A percentile compares a stretch with the other conserved stretches of the same genome.
Evolutionary conservation across 2,888 invertebrate genomes (phyloP).

Genomic region (Pollenia labialis): DNA sequence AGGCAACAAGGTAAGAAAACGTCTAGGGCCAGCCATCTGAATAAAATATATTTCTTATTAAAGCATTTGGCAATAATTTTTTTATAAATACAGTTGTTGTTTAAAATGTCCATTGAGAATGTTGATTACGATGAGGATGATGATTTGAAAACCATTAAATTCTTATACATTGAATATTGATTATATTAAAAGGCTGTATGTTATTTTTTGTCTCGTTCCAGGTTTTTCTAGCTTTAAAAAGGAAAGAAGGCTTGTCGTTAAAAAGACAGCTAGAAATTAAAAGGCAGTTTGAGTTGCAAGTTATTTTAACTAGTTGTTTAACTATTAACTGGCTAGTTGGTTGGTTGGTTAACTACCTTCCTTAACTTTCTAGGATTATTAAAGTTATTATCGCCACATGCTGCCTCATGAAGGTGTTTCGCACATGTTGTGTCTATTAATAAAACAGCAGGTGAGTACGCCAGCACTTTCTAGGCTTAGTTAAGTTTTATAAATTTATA

Average conservation of each 20-base stretch:
- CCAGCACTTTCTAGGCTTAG: slow-evolving; percentile 52
- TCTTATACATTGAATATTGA: slow-evolving; percentile 55
- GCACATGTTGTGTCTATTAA: slow-evolving; percentile 75
- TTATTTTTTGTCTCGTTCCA: slow-evolving; percentile 21
- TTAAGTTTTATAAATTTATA: background rate
- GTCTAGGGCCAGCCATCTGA: no score
- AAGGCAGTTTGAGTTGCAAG: slow-evolving; percentile 38
- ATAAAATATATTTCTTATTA: background rate
- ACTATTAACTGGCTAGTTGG: slow-evolving; percentile 7
- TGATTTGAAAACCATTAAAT: slow-evolving; percentile 74
- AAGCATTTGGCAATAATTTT: slow-evolving; percentile 33
- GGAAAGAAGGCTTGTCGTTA: slow-evolving; percentile 25
- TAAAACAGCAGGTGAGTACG: slow-evolving; percentile 76
- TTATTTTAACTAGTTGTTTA: slow-evolving; percentile 14
- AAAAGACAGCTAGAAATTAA: slow-evolving; percentile 29
- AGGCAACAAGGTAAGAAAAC: no score
- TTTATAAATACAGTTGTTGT: slow-evolving; percentile 28
- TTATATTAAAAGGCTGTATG: slow-evolving; percentile 18
- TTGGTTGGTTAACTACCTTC: slow-evolving; percentile 31
- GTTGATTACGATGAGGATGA: slow-evolving; percentile 73
- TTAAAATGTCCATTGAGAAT: slow-evolving; percentile 69
- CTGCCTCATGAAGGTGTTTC: slow-evolving; percentile 70
- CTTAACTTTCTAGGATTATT: slow-evolving; percentile 67
- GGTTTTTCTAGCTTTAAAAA: background rate
- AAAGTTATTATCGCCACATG: slow-evolving; percentile 73